phyloP scores from a whole-genome alignment of 2,888 invertebrate genomes.

The Nematopogon swammerdamellus region DNA sequence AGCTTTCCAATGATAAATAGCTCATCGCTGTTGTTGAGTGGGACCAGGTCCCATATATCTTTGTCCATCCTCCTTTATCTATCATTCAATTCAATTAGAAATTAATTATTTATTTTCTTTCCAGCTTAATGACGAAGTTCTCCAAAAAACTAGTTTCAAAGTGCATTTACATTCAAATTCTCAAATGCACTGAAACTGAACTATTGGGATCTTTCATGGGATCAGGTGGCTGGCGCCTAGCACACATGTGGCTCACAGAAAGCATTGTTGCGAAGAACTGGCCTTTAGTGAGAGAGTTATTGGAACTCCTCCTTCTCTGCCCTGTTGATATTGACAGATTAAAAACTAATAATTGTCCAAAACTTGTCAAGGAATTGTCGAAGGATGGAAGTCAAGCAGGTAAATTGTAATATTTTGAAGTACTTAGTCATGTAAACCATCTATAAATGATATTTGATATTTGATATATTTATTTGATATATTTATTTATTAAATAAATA shows the following conservation, averaged over 20 bases:
- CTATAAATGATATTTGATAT: constrained; percentile 1
- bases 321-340: constrained; percentile 90
- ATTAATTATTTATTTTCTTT: constrained; percentile 26
- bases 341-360: constrained; percentile 89
- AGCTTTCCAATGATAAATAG: no score
- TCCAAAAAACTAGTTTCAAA: constrained; percentile 93
- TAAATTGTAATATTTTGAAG: constrained; percentile 34
- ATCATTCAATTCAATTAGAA: neutral
- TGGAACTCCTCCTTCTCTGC: constrained; percentile 79
- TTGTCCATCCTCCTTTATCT: no score
- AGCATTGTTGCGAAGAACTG: constrained; percentile 81
- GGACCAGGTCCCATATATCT: no score
- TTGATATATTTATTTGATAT: no score
- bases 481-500: no score
- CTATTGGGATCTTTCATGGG: constrained; percentile 86
- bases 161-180: constrained; percentile 91
- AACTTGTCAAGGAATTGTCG: constrained; percentile 83
- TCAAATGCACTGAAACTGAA: constrained; percentile 81
- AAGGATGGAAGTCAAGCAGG: constrained; percentile 79
- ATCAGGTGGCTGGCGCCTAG: constrained; percentile 88
- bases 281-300: constrained; percentile 81
- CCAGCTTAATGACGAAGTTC: constrained; percentile 92
- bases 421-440: no score
- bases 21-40: no score
- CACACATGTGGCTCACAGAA: constrained; percentile 88